Base-by-base conservation (phyloP, 2,797 vertebrate species). In the Cirrhinus mrigala region DNA sequence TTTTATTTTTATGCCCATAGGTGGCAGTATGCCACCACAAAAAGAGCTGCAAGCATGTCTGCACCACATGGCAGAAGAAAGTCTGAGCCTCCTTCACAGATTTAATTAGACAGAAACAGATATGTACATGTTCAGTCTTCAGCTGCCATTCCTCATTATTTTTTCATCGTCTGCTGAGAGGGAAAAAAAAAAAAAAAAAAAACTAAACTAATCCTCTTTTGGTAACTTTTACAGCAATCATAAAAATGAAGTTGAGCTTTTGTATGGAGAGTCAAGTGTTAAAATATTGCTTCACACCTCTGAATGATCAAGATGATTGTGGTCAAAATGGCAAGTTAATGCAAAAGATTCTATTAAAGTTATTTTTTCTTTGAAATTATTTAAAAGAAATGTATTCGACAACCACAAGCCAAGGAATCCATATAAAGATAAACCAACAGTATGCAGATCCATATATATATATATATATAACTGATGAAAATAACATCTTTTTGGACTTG, bases 101-200 rank as follows among this genome's bases (percentile, higher is more conserved):
- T 95, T 96, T 96, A 96, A 96, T 95, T 96, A 95, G 94, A 95
- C 94, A 95, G 94, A 95, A 95, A 96, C 94, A 94, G 95, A 96
- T 95, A 94, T 92, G 94, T 94, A 93, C 93, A 95, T 95, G 94
- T 95, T 95, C 94, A 93, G 94, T 95, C 94, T 94, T 95, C 93
- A 94, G 94, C 94, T 95, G 94, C 94, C 92, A 94, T 93, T 92
- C 93, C 93, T 93, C 92, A 94, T 83, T 93, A 94, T 92, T 92
- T 94, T 94, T 93, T 92, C 92, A 93, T 92, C 94, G 91, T 94
- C 93, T 92, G 62, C 50, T 81, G 71, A 78, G 73, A 44, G 69
- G 44, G 16, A 40, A 87, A 88, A 81, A 81, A 91, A 92, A 91
- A 91, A 90, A 81, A 92, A 92, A 91, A 91, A 90, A 46, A 24